phyloP scores from a whole-genome alignment of 1,140 invertebrate genomes.

The Grapholita molesta region DNA sequence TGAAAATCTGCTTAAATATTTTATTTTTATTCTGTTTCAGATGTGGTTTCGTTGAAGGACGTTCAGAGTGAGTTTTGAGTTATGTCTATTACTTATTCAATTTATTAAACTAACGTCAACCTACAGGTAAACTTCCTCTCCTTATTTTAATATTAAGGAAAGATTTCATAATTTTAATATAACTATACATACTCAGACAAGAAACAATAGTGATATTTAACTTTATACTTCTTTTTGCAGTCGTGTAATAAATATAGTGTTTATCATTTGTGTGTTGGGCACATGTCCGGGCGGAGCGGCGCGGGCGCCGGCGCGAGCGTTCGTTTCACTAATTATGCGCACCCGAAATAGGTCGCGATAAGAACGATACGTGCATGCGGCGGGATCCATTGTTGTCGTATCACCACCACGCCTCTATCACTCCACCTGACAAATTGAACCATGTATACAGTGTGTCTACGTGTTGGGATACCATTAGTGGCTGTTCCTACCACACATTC shows the following conservation, averaged over 20 bases:
- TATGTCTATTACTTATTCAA: no score
- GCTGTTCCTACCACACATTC: no score
- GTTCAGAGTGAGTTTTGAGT: constrained; percentile 3
- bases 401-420: not conserved
- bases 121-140: no score
- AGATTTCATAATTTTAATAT: no score
- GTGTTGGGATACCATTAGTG: not conserved
- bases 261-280: not conserved
- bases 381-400: constrained; percentile 2
- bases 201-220: not conserved
- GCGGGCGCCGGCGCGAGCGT: not conserved
- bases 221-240: not conserved
- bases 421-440: not conserved
- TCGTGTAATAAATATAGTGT: not conserved
- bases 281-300: constrained; percentile 1
- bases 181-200: not conserved
- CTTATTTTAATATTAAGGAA: no score
- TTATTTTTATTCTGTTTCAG: constrained; percentile 15
- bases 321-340: constrained; percentile 33
- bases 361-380: constrained; percentile 23
- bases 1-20: not conserved
- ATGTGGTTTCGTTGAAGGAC: not conserved
- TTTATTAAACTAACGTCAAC: no score
- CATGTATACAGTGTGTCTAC: not conserved
- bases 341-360: constrained; percentile 39